Conservation (phyloP, 1,140 invertebrate species). For the Drosophila jambulina region DNA sequence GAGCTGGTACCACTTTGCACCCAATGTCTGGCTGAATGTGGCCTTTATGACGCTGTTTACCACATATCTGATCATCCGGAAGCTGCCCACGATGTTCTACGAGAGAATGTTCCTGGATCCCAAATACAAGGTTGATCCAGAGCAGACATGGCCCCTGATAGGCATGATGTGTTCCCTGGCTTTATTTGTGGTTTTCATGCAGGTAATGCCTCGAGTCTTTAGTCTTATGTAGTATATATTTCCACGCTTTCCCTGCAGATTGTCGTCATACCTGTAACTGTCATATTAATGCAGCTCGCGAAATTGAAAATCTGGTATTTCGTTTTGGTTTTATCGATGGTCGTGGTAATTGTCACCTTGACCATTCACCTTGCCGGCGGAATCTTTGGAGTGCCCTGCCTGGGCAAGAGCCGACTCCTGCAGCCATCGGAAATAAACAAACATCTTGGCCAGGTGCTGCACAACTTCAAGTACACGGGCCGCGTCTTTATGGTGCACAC, state of each 20-base stretch:
- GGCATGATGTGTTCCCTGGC: conserved; percentile 47
- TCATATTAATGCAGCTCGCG: conserved; percentile 39
- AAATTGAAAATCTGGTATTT: background rate
- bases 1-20: conserved; percentile 20
- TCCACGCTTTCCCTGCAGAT: background rate
- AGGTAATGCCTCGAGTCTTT: too few species aligned
- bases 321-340: conserved; percentile 31
- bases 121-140: conserved; percentile 13
- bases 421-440: background rate
- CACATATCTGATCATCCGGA: conserved; percentile 40
- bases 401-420: conserved; percentile 33
- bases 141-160: conserved; percentile 28
- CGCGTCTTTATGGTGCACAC: conserved; percentile 31
- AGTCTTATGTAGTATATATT: too few species aligned
- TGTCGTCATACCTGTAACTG: conserved; percentile 43
- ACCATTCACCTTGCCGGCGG: background rate
- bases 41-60: conserved; percentile 37
- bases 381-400: conserved; percentile 22
- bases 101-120: conserved; percentile 40
- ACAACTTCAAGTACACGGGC: conserved; percentile 14
- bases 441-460: background rate
- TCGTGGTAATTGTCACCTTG: background rate
- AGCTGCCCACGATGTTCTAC: conserved; percentile 47
- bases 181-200: conserved; percentile 46
- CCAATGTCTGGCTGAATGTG: conserved; percentile 48